Base-by-base conservation (phyloP, 2,113 vertebrate genomes). In the Brachionichthys hirsutus region DNA sequence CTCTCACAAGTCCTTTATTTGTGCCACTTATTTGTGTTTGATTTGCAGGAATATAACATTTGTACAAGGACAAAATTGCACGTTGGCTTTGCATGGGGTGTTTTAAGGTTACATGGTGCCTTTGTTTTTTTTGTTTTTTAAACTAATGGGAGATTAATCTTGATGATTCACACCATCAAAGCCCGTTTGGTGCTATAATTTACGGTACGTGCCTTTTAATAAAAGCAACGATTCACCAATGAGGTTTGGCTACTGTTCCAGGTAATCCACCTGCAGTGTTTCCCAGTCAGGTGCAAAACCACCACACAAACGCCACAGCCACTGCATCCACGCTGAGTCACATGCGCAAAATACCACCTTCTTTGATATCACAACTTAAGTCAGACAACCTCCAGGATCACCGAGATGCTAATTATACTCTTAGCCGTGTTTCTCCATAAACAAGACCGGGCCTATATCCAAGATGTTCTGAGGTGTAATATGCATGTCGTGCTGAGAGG, bases 401-500 rank as follows among this genome's bases (percentile, higher is more conserved):
- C 80, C 77, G 74, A 68, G 50, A 67, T 58, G 69, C 75, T 88
- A 89, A 92, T 92, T 91, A 90, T 81, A 89, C 30, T 79, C 85
- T 79, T 73, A 80, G 79, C 40, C 40, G 41, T 92, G 90, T 92
- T 93, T 89, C 78, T 88, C 85, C 82, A 82, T 89, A 92, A 91
- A 85, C 80, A 89, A 17, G 17, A 63, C 41, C 69, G 45, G 75
- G 82, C 67, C 78, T 66, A 77, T 75, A n/a, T 82, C 88, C 74
- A 78, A 91, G 68, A 79, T 78, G 79, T 86, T 80, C 70, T 72
- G 81, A 82, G 76, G 80, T 83, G 76, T 91, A 90, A 92, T 87
- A 86, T 91, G 78, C 80, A 81, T 89, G 90, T 91, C 80, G 88
- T 88, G 91, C 85, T 90, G 87, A 83, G 88, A 86, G 86, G 85